A percentile compares a stretch with the other conserved stretches of the same genome.
phyloP scores from a whole-genome alignment of 2,797 vertebrate genomes.

The Urosaurus nigricauda region DNA sequence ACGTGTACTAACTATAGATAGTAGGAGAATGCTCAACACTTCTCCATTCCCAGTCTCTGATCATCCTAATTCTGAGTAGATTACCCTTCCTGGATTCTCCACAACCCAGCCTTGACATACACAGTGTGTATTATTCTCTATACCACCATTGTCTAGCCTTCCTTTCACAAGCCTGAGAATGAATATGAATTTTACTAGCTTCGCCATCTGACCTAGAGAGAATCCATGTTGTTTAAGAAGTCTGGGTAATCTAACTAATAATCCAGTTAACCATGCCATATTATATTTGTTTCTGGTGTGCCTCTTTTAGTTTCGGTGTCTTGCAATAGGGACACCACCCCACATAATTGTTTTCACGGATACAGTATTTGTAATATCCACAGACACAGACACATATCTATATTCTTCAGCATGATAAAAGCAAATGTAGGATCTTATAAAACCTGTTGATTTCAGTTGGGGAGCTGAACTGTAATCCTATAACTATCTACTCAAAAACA shows the following conservation, averaged over 20 bases:
- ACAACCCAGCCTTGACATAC: too few species aligned
- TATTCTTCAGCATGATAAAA: accelerated
- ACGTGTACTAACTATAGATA: too few species aligned
- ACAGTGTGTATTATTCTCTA: neutral
- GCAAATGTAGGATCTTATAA: neutral
- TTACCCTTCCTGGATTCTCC: too few species aligned
- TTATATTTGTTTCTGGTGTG: neutral
- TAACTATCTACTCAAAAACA: neutral
- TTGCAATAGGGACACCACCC: neutral
- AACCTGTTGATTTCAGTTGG: neutral
- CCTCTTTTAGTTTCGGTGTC: accelerated
- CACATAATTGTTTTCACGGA: neutral
- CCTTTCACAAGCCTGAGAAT: neutral
- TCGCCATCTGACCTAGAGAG: neutral
- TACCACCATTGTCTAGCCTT: neutral
- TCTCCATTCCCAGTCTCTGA: too few species aligned
- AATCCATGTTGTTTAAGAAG: neutral
- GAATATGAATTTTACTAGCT: neutral
- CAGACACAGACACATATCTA: neutral
- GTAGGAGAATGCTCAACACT: too few species aligned
- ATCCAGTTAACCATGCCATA: neutral
- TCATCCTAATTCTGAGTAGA: too few species aligned
- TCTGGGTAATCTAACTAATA: neutral
- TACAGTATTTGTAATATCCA: neutral
- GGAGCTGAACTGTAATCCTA: neutral